These are phyloP conservation scores for Drosophila cognata DNA, from an alignment of 2,888 invertebrate genomes.

Conservation along the genomic window DNA sequence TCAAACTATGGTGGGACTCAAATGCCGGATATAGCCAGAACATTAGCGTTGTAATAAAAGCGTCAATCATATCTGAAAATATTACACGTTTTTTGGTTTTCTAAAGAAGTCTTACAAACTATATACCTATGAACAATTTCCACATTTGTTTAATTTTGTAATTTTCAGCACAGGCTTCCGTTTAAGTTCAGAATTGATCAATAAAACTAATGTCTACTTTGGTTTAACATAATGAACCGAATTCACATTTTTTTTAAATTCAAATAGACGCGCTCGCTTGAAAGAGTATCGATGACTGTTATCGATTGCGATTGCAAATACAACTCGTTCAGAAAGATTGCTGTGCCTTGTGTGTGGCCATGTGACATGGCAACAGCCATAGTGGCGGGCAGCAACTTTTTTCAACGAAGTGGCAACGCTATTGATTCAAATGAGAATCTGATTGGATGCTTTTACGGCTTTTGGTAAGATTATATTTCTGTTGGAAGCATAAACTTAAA, in stretches of 20 bases:
- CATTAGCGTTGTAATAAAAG: slow-evolving; percentile 87
- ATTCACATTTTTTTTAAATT: neutral
- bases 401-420: slow-evolving; percentile 35
- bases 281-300: neutral
- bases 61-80: slow-evolving; percentile 34
- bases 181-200: neutral
- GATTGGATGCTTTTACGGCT: neutral
- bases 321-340: neutral
- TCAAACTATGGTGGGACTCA: slow-evolving; percentile 91
- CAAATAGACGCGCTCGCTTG: neutral
- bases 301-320: neutral
- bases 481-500: neutral
- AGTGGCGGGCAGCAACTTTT: neutral
- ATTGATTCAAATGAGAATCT: neutral
- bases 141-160: neutral
- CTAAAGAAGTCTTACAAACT: neutral
- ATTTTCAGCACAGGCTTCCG: neutral
- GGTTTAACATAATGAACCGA: neutral
- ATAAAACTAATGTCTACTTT: neutral
- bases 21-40: slow-evolving; percentile 98
- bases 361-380: neutral
- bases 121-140: neutral
- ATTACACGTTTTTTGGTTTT: neutral
- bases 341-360: neutral
- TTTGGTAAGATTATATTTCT: neutral